Evolutionary conservation across 2,797 vertebrate genomes (phyloP).

Genomic region (Tenualosa ilisha): DNA sequence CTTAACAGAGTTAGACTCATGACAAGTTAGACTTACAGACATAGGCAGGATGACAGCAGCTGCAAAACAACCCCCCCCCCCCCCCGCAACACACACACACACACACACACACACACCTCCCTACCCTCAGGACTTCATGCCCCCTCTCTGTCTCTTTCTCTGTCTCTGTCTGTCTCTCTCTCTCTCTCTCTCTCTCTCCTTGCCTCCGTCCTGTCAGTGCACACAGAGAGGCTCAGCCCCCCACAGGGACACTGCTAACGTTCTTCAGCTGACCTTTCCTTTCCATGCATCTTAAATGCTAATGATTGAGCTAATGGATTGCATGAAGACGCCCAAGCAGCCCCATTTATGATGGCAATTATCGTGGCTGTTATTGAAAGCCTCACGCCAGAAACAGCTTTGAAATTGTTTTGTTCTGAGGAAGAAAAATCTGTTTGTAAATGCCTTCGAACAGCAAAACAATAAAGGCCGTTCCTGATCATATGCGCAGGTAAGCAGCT

Average conservation of each 20-base stretch:
- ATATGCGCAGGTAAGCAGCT: conserved; percentile 30
- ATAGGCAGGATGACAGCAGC: conserved; percentile 21
- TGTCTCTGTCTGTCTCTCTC: not conserved
- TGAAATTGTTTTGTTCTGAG: not conserved
- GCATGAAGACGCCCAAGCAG: conserved; percentile 50
- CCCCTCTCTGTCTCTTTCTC: not conserved
- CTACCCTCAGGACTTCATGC: not conserved
- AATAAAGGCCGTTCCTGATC: conserved; percentile 12
- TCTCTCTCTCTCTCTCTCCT: conserved; percentile 49
- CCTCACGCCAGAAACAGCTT: conserved; percentile 12
- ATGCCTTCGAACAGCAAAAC: not conserved
- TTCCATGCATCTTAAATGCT: conserved; percentile 53
- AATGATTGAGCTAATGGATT: conserved; percentile 58
- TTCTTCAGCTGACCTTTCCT: conserved; percentile 61
- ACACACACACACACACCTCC: not conserved
- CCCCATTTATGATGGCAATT: conserved; percentile 56
- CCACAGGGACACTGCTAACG: conserved; percentile 40
- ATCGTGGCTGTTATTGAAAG: conserved; percentile 44
- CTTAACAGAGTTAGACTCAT: conserved; percentile 26
- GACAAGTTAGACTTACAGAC: conserved; percentile 14
- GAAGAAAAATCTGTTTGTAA: not conserved
- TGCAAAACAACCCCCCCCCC: not conserved
- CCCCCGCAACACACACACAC: too few species aligned
- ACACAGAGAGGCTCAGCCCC: conserved; percentile 35
- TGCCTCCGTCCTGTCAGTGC: conserved; percentile 42